Evolutionary conservation across 2,113 vertebrate species (phyloP), one percentile per base, ranked within the genome.

Genomic region (Bos indicus): DNA sequence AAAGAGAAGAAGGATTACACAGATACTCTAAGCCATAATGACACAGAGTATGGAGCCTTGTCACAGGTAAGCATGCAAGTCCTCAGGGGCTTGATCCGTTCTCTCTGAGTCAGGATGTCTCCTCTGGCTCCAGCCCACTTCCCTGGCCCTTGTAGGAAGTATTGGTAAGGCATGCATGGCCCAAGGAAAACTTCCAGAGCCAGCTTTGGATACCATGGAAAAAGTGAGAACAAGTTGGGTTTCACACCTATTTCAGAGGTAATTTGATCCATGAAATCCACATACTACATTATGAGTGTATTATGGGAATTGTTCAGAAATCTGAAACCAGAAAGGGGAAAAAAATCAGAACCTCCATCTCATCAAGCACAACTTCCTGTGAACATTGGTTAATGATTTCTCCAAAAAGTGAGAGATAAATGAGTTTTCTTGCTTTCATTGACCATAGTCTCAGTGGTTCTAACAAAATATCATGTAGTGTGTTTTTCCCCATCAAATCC

Each of bases 231-330:
- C 40, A 99, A 0, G 30, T 28, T 99, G 98, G 99, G 99, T 83
- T 95, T 97, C 54, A 99, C 99, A 0, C 99, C 99, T 28, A 99
- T 74, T 94, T 98, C 98, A 51, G 87, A 52, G 64, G 99, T 99
- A 4, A 99, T 67, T 90, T 99, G 99, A 0, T 99, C 99, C 99
- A 99, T 99, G 98, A 99, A 99, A 0, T 59, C 33, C 3, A 99
- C 0, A 4, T 99, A 99, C 59, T 99, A 99, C 25, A 99, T 99
- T 92, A 99, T 99, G 97, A 99, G 98, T 71, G 99, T 99, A 98
- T 99, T 99, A n/a, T 99, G 97, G 81, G 9, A 98, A 64, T 97
- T 98, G 52, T 26, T 95, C 90, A 98, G 98, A 0, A 98, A 98
- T 91, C 98, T 99, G 96, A 0, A n/a, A 96, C 4, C 64, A 94